These are phyloP conservation scores for Clarias fuscus DNA, from an alignment of 2,797 vertebrate genomes.

Conservation along the genomic window DNA sequence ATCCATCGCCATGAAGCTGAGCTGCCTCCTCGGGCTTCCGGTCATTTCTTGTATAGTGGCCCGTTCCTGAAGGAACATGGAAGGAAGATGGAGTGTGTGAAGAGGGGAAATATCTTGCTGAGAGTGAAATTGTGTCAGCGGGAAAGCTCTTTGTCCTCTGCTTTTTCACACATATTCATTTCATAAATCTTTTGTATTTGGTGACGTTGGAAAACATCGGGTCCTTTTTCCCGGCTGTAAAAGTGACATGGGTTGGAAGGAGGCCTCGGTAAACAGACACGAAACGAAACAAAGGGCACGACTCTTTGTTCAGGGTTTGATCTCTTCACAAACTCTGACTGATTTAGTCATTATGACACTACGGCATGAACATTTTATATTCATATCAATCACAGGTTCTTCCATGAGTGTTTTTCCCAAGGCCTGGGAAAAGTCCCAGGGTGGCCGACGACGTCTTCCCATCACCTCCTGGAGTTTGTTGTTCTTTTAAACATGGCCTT, in stretches of 20 bases:
- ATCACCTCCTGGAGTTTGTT: conserved; percentile 37
- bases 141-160: conserved; percentile 70
- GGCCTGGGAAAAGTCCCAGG: conserved; percentile 34
- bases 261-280: conserved; percentile 41
- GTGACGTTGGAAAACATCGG: conserved; percentile 66
- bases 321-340: conserved; percentile 8
- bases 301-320: background rate
- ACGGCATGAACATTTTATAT: background rate
- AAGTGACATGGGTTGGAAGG: conserved; percentile 73
- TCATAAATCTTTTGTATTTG: conserved; percentile 77
- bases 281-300: conserved; percentile 28
- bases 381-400: conserved; percentile 13
- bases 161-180: conserved; percentile 80
- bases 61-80: conserved; percentile 44
- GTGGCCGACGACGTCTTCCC: background rate
- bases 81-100: conserved; percentile 45
- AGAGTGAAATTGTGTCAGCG: conserved; percentile 57
- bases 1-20: conserved; percentile 47
- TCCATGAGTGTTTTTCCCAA: conserved; percentile 3
- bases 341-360: background rate
- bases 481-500: conserved; percentile 41
- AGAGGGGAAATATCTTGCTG: conserved; percentile 62
- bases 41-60: background rate
- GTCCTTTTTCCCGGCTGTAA: conserved; percentile 67
- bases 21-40: conserved; percentile 5